phyloP scores from a whole-genome alignment of 2,797 vertebrate species.

The Esox lucius region DNA sequence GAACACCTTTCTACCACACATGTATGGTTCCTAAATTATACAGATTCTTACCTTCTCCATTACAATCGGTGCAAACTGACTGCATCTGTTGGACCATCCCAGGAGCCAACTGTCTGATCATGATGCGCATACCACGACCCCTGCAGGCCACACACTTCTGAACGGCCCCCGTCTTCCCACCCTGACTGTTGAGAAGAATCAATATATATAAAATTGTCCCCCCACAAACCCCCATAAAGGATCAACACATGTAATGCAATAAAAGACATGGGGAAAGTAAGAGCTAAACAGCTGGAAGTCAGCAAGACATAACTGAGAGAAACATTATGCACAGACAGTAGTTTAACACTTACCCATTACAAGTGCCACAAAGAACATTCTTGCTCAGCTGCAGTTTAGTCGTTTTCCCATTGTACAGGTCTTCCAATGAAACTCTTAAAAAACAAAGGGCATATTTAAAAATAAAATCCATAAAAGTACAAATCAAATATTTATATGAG shows the following conservation, averaged over 20 bases:
- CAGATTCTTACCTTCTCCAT: slow-evolving; percentile 87
- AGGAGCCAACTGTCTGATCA: slow-evolving; percentile 97
- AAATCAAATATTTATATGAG: too few species aligned
- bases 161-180: slow-evolving; percentile 96
- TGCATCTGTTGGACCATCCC: slow-evolving; percentile 99
- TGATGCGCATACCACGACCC: slow-evolving; percentile 93
- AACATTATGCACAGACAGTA: not conserved
- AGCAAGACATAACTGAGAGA: not conserved
- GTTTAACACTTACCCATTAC: slow-evolving; percentile 87
- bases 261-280: not conserved
- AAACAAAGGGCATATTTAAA: slow-evolving; percentile 10
- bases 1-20: not conserved
- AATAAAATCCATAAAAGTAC: not conserved
- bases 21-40: not conserved
- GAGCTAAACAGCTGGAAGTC: not conserved
- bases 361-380: slow-evolving; percentile 96
- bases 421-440: slow-evolving; percentile 93
- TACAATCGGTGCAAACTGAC: slow-evolving; percentile 96
- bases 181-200: slow-evolving; percentile 78
- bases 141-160: slow-evolving; percentile 94
- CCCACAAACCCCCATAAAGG: not conserved
- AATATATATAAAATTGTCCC: not conserved
- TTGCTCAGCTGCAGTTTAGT: slow-evolving; percentile 99
- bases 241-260: not conserved
- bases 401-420: slow-evolving; percentile 97